phyloP scores from a whole-genome alignment of 2,797 vertebrate genomes.

The Aselliscus stoliczkanus region DNA sequence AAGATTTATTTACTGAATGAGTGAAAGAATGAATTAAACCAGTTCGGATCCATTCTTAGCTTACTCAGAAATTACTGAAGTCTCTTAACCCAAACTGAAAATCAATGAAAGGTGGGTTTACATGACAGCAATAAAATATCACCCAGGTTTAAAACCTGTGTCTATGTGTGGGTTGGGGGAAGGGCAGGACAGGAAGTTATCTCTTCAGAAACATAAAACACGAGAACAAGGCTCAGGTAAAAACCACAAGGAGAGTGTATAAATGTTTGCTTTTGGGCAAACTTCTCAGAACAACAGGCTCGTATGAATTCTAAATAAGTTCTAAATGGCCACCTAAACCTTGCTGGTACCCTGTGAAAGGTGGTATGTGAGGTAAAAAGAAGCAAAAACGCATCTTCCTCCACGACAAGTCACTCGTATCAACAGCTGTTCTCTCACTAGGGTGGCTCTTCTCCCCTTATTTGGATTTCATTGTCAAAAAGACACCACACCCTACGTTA shows the following conservation, averaged over 20 bases:
- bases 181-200: background rate
- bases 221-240: background rate
- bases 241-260: background rate
- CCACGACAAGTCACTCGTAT: background rate
- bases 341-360: background rate
- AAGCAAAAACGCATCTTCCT: background rate
- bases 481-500: conserved; percentile 38
- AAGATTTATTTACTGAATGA: background rate
- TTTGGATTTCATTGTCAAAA: conserved; percentile 51
- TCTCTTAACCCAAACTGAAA: background rate
- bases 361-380: background rate
- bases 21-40: background rate
- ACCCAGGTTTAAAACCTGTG: background rate
- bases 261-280: background rate
- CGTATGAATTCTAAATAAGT: background rate
- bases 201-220: background rate
- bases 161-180: background rate
- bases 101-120: background rate
- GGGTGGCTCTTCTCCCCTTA: conserved; percentile 44
- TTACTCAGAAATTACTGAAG: background rate
- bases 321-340: background rate
- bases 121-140: background rate
- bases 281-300: background rate
- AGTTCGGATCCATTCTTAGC: background rate
- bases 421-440: conserved; percentile 26